Base-by-base conservation (phyloP, 2,113 vertebrate genomes). In the Pantherophis guttatus region DNA sequence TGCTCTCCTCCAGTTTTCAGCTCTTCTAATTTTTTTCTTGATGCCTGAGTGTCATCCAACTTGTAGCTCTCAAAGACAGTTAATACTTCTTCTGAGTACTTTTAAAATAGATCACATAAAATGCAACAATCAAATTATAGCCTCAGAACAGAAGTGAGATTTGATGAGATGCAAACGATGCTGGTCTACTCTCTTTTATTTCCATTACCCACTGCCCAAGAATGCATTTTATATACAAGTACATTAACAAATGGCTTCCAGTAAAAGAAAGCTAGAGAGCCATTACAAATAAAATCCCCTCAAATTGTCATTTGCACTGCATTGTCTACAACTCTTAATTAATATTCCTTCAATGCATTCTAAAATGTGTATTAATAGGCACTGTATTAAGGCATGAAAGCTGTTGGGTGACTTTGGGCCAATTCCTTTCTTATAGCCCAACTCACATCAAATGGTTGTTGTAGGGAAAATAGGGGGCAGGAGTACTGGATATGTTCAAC, bases 61-160 rank as follows among this genome's bases (percentile, higher is more conserved):
- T 99, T 99, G 94, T 98, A 99, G 97, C 99, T 99, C 97, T 99
- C 99, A 97, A 99, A 99, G 92, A 99, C 99, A 12, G 99, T 98
- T 95, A 99, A 95, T 62, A 99, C 99, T 97, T 99, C 99, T 94
- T 99, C 99, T 0, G 99, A 99, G 96, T 97, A 99, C 99, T 99
- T 93, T 2, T 91, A 96, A 96, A 70, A 88, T 96, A 94, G 26
- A 59, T 26, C 21, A 89, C n/a, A 90, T 15, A 39, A 65, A 86
- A 33, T 59, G 17, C 26, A 89, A 15, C 81, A 39, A 86, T 89
- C 55, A 23, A 91, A 13, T 23, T 44, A 55, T 5, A 89, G 4
- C 24, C 53, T 81, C 8, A 89, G 55, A 75, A 17, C 39, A 48
- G 24, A 92, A 26, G 21, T 92, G 58, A 54, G 44, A 81, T 89